phyloP scores from a whole-genome alignment of 2,888 invertebrate species.

The Xanthia icteritia region DNA sequence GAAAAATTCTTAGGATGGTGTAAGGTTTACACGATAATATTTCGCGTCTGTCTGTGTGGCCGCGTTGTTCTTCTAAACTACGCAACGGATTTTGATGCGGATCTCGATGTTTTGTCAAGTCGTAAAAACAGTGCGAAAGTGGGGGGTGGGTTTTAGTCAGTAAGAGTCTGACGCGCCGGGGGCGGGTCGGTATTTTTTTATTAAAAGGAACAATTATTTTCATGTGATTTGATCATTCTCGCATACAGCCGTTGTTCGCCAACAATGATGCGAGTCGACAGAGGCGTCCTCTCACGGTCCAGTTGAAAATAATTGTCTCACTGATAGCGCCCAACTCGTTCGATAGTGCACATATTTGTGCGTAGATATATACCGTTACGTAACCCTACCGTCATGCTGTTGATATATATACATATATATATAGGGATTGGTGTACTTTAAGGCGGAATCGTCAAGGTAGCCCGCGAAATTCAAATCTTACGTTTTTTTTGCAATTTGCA shows the following conservation, averaged over 20 bases:
- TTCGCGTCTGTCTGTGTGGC: no score
- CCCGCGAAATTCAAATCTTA: no score
- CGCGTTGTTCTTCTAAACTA: no score
- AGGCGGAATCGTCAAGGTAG: no score
- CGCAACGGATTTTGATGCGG: no score
- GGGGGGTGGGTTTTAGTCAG: no score
- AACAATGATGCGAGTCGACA: constrained; percentile 83
- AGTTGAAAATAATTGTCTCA: constrained; percentile 88
- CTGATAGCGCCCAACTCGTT: constrained; percentile 84
- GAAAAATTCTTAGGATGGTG: background rate
- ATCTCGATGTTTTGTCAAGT: no score
- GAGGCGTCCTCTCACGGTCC: constrained; percentile 79
- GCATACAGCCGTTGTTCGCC: constrained; percentile 68
- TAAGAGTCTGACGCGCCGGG: no score
- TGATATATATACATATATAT: background rate
- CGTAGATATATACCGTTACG: constrained; percentile 26
- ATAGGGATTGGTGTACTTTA: no score
- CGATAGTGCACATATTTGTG: constrained; percentile 69
- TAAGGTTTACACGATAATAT: background rate
- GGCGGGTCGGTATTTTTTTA: no score
- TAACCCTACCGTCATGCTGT: background rate
- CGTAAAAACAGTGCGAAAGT: no score
- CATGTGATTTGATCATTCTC: constrained; percentile 41
- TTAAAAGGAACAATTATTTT: background rate
- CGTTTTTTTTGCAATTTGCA: no score